A percentile compares a stretch with the other conserved stretches of the same genome.
Evolutionary conservation across 1,140 invertebrate genomes (phyloP).

Genomic region (Mizuhopecten yessoensis): DNA sequence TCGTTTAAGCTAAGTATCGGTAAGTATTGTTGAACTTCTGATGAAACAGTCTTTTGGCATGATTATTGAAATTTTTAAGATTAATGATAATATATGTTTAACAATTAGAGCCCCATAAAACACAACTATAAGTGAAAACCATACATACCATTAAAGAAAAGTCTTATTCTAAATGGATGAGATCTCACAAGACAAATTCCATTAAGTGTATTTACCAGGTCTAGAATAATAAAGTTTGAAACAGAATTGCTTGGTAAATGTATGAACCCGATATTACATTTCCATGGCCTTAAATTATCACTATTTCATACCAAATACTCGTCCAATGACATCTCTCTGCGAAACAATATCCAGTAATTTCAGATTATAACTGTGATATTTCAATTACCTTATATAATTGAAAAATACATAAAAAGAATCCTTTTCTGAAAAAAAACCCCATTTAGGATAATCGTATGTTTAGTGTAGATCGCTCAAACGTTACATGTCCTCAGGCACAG

Average conservation of each 20-base stretch:
- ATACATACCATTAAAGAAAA: too few relatives aligned
- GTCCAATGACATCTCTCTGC: neutral
- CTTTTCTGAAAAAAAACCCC: neutral
- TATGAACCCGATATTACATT: neutral
- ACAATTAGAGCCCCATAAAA: too few relatives aligned
- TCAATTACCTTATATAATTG: neutral
- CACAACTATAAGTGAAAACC: too few relatives aligned
- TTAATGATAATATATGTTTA: too few relatives aligned
- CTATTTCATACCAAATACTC: neutral
- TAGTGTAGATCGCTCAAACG: neutral
- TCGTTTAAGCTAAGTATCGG: too few relatives aligned
- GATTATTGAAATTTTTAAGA: too few relatives aligned
- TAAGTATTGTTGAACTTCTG: too few relatives aligned
- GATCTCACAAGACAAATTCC: too few relatives aligned
- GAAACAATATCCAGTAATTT: neutral
- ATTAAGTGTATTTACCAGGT: too few relatives aligned
- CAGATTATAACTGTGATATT: neutral
- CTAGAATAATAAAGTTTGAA: too few relatives aligned
- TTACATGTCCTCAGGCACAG: neutral
- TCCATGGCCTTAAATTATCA: neutral
- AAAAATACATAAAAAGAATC: constrained; percentile 15
- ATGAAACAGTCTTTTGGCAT: too few relatives aligned
- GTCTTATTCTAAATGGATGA: too few relatives aligned
- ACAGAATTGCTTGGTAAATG: neutral
- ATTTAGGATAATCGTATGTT: neutral